Evolutionary conservation across 2,113 vertebrate genomes (phyloP).

Genomic region (Chinchilla lanigera): DNA sequence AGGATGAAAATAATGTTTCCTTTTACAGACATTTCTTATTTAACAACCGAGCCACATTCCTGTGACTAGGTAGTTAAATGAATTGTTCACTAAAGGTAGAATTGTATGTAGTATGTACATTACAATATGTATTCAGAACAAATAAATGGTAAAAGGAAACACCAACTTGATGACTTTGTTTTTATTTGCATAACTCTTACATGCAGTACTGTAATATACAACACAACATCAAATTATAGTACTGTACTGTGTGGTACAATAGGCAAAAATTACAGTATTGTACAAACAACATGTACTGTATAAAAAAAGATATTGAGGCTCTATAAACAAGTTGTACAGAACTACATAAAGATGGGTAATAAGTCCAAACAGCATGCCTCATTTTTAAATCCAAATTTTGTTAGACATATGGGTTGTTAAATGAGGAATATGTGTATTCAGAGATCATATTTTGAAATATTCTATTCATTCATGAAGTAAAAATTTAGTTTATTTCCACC

Average conservation of each 20-base stretch:
- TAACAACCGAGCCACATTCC: neutral
- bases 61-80: neutral
- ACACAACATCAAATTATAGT: neutral
- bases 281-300: neutral
- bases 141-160: neutral
- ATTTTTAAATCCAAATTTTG: too few species aligned
- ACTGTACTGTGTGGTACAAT: neutral
- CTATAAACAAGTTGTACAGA: too few species aligned
- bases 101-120: neutral
- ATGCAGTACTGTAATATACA: neutral
- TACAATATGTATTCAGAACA: neutral
- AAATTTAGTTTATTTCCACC: neutral
- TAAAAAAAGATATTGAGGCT: neutral
- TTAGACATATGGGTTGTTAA: too few species aligned
- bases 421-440: too few species aligned
- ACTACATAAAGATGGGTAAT: too few species aligned
- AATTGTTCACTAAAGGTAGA: neutral
- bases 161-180: neutral
- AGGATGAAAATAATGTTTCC: neutral
- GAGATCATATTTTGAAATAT: neutral
- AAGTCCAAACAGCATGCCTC: too few species aligned
- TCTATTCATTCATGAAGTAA: neutral
- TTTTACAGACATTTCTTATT: neutral
- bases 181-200: neutral
- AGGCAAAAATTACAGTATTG: neutral